These are phyloP conservation scores for Illadopsis cleaveri DNA, from an alignment of 2,113 vertebrate species.

Conservation along the genomic window DNA sequence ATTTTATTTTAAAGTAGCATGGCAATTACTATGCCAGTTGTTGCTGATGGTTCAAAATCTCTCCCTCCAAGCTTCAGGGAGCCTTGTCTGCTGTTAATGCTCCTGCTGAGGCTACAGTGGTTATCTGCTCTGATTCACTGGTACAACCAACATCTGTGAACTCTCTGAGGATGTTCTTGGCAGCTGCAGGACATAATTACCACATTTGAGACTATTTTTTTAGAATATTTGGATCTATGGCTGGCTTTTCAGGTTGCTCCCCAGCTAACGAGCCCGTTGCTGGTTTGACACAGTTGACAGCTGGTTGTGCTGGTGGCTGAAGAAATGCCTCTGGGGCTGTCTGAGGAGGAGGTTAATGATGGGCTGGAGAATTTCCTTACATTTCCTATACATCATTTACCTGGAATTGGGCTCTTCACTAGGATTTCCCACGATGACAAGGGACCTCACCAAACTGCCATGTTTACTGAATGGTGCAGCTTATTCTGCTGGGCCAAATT, in stretches of 20 bases:
- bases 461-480: constrained; percentile 58
- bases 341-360: constrained; percentile 76
- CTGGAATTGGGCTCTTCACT: constrained; percentile 58
- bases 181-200: constrained; percentile 80
- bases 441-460: constrained; percentile 26
- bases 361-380: constrained; percentile 61
- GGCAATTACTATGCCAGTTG: not conserved
- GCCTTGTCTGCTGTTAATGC: constrained; percentile 7
- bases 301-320: constrained; percentile 71
- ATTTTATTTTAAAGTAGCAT: not conserved
- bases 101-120: not conserved
- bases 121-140: constrained; percentile 59
- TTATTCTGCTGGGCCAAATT: constrained; percentile 58
- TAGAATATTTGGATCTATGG: constrained; percentile 76
- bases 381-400: constrained; percentile 69
- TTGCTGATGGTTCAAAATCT: not conserved
- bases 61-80: constrained; percentile 34
- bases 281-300: constrained; percentile 78
- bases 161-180: constrained; percentile 71
- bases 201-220: constrained; percentile 76
- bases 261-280: constrained; percentile 74
- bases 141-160: constrained; percentile 59
- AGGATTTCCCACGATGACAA: constrained; percentile 28
- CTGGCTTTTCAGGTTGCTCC: constrained; percentile 74
- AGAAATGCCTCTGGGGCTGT: constrained; percentile 76